phyloP scores from a whole-genome alignment of 2,113 vertebrate species.

The Crotalus horridus region DNA sequence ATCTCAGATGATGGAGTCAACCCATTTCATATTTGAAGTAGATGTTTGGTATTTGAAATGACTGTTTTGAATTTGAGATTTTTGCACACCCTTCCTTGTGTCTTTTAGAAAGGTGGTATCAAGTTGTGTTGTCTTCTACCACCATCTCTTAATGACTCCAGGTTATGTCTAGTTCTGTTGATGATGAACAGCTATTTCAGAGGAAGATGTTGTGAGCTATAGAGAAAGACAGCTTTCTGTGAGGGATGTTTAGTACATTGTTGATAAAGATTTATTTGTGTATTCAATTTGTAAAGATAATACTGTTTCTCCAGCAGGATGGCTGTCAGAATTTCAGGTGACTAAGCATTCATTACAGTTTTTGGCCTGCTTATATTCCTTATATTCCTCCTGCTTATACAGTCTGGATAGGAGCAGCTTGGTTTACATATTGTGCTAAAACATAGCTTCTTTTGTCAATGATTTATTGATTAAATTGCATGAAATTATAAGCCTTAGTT shows the following conservation, averaged over 20 bases:
- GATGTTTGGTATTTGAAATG: neutral
- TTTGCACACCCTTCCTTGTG: neutral
- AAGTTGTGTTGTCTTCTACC: neutral
- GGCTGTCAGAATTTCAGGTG: neutral
- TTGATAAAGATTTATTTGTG: neutral
- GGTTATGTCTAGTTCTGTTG: neutral
- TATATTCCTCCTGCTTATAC: neutral
- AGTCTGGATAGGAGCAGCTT: neutral
- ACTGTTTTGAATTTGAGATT: neutral
- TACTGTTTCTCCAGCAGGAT: neutral
- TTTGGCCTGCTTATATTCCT: neutral
- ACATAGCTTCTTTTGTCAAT: neutral
- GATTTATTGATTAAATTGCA: neutral
- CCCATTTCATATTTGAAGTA: neutral
- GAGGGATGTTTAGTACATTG: neutral
- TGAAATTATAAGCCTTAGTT: neutral
- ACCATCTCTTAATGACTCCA: neutral
- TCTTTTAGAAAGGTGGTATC: neutral
- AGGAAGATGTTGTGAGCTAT: neutral
- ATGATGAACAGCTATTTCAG: neutral
- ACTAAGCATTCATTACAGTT: neutral
- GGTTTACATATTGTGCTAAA: neutral
- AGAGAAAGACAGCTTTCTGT: neutral
- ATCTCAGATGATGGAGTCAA: neutral
- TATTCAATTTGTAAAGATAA: neutral